Evolutionary conservation across 2,113 vertebrate species (phyloP).

Genomic region (Copsychus sechellarum): DNA sequence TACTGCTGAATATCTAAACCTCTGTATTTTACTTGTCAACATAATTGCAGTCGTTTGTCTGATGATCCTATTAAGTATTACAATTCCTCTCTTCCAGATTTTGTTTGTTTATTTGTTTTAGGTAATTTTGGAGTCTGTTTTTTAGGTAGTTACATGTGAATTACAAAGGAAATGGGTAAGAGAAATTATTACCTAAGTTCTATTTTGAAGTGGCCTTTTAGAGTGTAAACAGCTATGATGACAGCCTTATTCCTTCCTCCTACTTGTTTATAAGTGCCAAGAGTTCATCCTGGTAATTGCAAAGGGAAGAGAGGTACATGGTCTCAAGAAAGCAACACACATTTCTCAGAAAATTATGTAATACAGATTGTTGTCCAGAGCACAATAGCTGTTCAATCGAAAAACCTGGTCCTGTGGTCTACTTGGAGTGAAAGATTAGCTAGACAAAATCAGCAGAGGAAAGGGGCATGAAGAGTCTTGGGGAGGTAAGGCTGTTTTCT

Average conservation of each 20-base stretch:
- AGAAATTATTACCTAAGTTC: conserved; percentile 21
- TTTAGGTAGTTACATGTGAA: conserved; percentile 23
- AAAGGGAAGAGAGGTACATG: not conserved
- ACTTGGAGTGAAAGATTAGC: not conserved
- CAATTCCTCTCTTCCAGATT: not conserved
- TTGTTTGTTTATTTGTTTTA: conserved; percentile 19
- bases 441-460: not conserved
- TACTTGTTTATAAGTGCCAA: not conserved
- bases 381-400: not conserved
- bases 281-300: not conserved
- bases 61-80: conserved; percentile 25
- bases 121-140: conserved; percentile 21
- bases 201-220: conserved; percentile 33
- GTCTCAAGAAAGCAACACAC: not conserved
- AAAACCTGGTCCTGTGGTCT: not conserved
- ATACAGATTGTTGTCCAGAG: not conserved
- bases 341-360: not conserved
- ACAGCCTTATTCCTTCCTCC: not conserved
- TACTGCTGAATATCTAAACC: not conserved
- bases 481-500: not conserved
- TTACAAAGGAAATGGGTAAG: conserved; percentile 29
- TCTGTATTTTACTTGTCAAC: conserved; percentile 12
- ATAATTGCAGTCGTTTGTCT: conserved; percentile 50
- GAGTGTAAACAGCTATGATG: not conserved
- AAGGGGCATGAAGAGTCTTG: not conserved